Base-by-base conservation (phyloP, 2,113 vertebrate species). In the Indri indri region DNA sequence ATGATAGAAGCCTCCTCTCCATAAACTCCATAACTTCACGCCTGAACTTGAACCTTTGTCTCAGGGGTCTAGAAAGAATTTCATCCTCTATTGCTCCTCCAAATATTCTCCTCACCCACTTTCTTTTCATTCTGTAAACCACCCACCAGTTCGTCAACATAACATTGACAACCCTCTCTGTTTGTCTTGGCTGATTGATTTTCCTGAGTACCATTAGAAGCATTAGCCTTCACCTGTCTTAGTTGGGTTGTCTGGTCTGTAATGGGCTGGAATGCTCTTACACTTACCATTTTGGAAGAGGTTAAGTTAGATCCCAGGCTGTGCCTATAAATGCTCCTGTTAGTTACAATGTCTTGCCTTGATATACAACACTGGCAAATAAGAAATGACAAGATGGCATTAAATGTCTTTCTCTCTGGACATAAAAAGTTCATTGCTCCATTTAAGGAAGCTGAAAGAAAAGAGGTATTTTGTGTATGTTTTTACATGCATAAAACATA, bases 1-100 rank as follows among this genome's bases (percentile, higher is more conserved):
- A 42, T 92, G 76, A 65, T 68, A 83, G 42, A 97, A 77, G 14
- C 2, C 30, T 87, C 23, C 88, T 95, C n/a, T 96, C n/a, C 40
- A 6, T 59, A 8, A 96, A 88, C n/a, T 57, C 57, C 86, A 66
- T 89, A 82, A 96, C 73, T 65, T 94, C n/a, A 76, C 88, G 94
- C 57, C 92, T 97, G 89, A 97, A 91, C 91, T 92, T 94, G 94
- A 97, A 89, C 74, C 23, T 98, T 97, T 91, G 68, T 40, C 89
- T 88, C 89, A 50, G 91, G 90, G 88, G 68, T 82, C 65, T 95
- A 95, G 57, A 94, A 97, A 81, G 83, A 97, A 97, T 98, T 92
- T 96, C 59, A 84, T 84, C 59, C 34, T 96, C 87, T 89, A 34
- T 68, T 91, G 83, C 68, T 86, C 82, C 94, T 70, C 77, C 42